A percentile compares a stretch with the other conserved stretches of the same genome.
Evolutionary conservation across 2,113 vertebrate species (phyloP).

Genomic region (Mugil cephalus): DNA sequence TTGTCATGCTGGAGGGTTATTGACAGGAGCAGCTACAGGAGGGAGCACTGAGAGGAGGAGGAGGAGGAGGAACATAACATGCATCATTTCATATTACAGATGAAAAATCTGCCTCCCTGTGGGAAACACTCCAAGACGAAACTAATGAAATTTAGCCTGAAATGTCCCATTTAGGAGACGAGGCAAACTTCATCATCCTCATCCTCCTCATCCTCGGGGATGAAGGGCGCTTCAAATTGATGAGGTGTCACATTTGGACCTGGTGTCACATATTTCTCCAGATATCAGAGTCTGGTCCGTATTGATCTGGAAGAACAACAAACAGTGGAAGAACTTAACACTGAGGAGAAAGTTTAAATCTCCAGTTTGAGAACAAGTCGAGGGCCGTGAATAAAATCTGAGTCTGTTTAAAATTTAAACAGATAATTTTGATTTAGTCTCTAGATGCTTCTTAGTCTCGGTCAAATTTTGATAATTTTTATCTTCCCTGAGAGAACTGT

Average conservation of each 20-base stretch:
- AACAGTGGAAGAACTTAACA: too few species aligned
- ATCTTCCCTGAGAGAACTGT: too few species aligned
- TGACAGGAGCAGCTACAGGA: constrained; percentile 44
- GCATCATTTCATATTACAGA: constrained; percentile 36
- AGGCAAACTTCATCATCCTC: constrained; percentile 5
- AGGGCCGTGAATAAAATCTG: too few species aligned
- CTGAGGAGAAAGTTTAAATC: too few species aligned
- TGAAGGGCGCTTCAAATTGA: constrained; percentile 6
- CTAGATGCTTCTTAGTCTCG: too few species aligned
- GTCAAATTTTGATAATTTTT: too few species aligned
- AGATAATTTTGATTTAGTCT: too few species aligned
- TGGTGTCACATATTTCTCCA: background rate
- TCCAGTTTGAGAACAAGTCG: too few species aligned
- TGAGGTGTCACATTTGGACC: background rate
- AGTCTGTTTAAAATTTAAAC: too few species aligned
- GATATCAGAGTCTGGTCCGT: background rate
- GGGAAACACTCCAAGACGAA: constrained; percentile 27
- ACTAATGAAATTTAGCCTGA: constrained; percentile 33
- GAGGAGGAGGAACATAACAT: constrained; percentile 23
- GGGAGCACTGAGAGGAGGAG: background rate
- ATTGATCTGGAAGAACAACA: too few species aligned
- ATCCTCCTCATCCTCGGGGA: constrained; percentile 1
- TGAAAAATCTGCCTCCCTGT: constrained; percentile 21
- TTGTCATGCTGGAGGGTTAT: constrained; percentile 48
- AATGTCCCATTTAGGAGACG: constrained; percentile 25